Evolutionary conservation across 2,113 vertebrate species (phyloP).

Genomic region (Cromileptes altivelis): DNA sequence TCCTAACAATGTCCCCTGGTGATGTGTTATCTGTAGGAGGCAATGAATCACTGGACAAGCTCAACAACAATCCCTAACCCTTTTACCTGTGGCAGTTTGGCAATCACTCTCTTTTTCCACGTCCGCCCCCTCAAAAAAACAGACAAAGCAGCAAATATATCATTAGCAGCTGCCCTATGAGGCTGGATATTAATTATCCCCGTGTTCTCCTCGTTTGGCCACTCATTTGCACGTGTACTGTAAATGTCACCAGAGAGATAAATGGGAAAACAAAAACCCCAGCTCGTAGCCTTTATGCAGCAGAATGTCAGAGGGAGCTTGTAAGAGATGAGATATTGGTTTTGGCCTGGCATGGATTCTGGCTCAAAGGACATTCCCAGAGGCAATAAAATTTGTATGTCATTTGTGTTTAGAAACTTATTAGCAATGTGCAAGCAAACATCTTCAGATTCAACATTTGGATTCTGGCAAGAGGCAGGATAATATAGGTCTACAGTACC

Average conservation of each 20-base stretch:
- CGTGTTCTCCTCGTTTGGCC: slow-evolving; percentile 77
- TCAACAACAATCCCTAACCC: slow-evolving; percentile 38
- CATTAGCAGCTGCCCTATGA: slow-evolving; percentile 76
- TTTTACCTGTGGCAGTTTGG: slow-evolving; percentile 58
- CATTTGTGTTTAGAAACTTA: slow-evolving; percentile 62
- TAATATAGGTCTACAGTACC: slow-evolving; percentile 3
- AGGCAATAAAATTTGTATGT: slow-evolving; percentile 67
- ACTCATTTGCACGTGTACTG: slow-evolving; percentile 82
- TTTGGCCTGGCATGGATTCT: slow-evolving; percentile 64
- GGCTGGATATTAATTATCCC: slow-evolving; percentile 79
- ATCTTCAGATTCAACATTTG: slow-evolving; percentile 38
- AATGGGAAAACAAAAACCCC: slow-evolving; percentile 79
- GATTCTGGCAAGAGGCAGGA: slow-evolving; percentile 19
- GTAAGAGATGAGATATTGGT: slow-evolving; percentile 80
- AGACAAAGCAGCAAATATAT: slow-evolving; percentile 72
- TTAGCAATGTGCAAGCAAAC: slow-evolving; percentile 49
- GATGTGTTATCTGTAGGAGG: neutral
- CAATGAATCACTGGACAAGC: slow-evolving; percentile 4
- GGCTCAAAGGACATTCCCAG: slow-evolving; percentile 64
- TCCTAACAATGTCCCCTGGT: slow-evolving; percentile 11
- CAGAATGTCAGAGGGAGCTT: slow-evolving; percentile 78
- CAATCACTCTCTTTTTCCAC: slow-evolving; percentile 28
- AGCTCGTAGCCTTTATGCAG: slow-evolving; percentile 71
- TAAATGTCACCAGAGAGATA: slow-evolving; percentile 83
- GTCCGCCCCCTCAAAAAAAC: slow-evolving; percentile 57